Evolutionary conservation across 2,888 invertebrate species (phyloP).

Genomic region (Prosopocoilus inquinatus): DNA sequence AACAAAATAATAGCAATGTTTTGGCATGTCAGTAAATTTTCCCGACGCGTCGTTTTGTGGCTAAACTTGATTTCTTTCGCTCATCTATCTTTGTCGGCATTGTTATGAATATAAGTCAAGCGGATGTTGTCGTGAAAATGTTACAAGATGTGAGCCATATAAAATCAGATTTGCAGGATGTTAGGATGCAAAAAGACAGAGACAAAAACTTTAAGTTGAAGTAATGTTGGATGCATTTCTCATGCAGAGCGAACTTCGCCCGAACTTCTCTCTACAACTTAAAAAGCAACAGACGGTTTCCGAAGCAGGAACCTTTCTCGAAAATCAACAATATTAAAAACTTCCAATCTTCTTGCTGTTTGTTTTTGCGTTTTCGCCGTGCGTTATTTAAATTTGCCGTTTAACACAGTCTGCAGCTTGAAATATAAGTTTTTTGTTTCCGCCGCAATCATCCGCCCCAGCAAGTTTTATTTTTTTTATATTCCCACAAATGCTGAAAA

Average conservation of each 20-base stretch:
- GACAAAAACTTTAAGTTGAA: slow-evolving; percentile 21
- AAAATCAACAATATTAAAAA: not conserved
- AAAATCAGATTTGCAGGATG: not conserved
- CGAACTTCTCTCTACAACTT: slow-evolving; percentile 23
- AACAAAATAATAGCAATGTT: too few relatives aligned
- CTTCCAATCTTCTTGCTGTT: not conserved
- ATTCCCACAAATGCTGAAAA: too few relatives aligned
- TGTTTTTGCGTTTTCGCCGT: too few relatives aligned
- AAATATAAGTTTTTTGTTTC: too few relatives aligned
- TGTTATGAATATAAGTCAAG: not conserved
- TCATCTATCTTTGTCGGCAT: not conserved
- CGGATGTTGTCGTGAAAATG: not conserved
- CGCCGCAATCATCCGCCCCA: too few relatives aligned
- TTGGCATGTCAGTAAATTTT: too few relatives aligned
- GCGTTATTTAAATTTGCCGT: too few relatives aligned
- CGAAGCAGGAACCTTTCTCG: slow-evolving; percentile 7
- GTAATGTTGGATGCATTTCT: slow-evolving; percentile 26
- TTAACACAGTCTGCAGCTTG: too few relatives aligned
- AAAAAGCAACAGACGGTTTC: slow-evolving; percentile 23
- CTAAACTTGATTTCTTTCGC: not conserved
- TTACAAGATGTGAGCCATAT: not conserved
- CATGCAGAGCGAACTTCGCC: slow-evolving; percentile 23
- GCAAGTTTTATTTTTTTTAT: too few relatives aligned
- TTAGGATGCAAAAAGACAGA: slow-evolving; percentile 9
- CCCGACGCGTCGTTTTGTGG: not conserved